Evolutionary conservation across 2,113 vertebrate genomes (phyloP).

Genomic region (Pholis gunnellus): DNA sequence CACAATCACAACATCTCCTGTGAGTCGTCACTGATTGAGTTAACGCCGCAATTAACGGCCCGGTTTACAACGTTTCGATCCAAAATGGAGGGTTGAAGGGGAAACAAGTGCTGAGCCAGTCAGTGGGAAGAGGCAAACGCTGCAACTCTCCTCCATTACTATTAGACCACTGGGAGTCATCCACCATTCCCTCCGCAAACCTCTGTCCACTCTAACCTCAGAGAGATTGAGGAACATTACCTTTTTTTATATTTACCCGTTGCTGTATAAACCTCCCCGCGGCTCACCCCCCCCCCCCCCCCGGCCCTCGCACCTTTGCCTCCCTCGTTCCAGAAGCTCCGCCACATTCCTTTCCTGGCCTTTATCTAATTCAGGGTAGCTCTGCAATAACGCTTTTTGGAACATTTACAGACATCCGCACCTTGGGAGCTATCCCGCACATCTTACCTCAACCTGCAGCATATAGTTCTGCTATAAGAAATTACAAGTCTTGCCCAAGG

Average conservation of each 20-base stretch:
- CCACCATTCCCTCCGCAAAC: constrained; percentile 23
- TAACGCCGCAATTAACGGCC: constrained; percentile 71
- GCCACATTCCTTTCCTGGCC: background rate
- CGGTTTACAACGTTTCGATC: constrained; percentile 74
- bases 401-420: constrained; percentile 14
- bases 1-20: constrained; percentile 43
- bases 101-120: constrained; percentile 75
- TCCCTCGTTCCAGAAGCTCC: constrained; percentile 14
- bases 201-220: constrained; percentile 36
- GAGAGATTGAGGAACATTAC: constrained; percentile 55
- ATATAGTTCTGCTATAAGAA: constrained; percentile 1
- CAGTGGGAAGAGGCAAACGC: constrained; percentile 56
- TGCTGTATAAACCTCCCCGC: constrained; percentile 24
- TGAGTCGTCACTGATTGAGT: constrained; percentile 75
- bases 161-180: constrained; percentile 69
- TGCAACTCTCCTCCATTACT: constrained; percentile 62
- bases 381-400: background rate
- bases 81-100: constrained; percentile 64
- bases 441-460: background rate
- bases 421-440: background rate
- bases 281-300: constrained; percentile 20
- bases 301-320: constrained; percentile 22
- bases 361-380: constrained; percentile 16
- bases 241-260: constrained; percentile 61
- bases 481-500: constrained; percentile 43